Evolutionary conservation across 1,140 invertebrate species (phyloP).

Genomic region (Zaprionus ghesquierei): DNA sequence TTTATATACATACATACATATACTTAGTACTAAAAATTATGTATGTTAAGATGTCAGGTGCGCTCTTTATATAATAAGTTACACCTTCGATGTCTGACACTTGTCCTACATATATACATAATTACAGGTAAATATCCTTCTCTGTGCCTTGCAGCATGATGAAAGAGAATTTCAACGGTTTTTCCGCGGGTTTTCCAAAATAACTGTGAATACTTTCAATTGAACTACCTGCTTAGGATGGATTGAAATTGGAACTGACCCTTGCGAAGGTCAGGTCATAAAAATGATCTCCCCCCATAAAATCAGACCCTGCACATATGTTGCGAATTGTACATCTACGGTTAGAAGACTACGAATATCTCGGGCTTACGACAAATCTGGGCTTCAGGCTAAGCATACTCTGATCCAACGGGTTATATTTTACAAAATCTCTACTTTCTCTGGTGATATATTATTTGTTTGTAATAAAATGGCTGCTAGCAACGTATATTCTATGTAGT

Average conservation of each 20-base stretch:
- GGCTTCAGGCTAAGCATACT: background rate
- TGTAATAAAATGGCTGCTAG: no score
- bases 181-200: slow-evolving; percentile 73
- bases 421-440: background rate
- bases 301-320: slow-evolving; percentile 6
- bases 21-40: no score
- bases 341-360: slow-evolving; percentile 4
- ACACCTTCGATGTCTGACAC: background rate
- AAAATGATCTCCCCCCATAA: slow-evolving; percentile 63
- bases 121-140: slow-evolving; percentile 40
- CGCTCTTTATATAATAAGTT: background rate
- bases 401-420: background rate
- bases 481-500: no score
- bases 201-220: slow-evolving; percentile 56
- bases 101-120: slow-evolving; percentile 11
- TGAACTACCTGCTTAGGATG: slow-evolving; percentile 43
- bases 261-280: slow-evolving; percentile 33
- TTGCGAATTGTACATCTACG: slow-evolving; percentile 7
- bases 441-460: background rate
- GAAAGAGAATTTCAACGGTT: slow-evolving; percentile 63
- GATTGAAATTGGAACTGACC: background rate
- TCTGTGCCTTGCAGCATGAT: slow-evolving; percentile 8
- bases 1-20: background rate
- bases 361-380: slow-evolving; percentile 39
- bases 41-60: background rate